A percentile compares a stretch with the other conserved stretches of the same genome.
Evolutionary conservation across 2,797 vertebrate species (phyloP).

Genomic region (Enoplosus armatus): DNA sequence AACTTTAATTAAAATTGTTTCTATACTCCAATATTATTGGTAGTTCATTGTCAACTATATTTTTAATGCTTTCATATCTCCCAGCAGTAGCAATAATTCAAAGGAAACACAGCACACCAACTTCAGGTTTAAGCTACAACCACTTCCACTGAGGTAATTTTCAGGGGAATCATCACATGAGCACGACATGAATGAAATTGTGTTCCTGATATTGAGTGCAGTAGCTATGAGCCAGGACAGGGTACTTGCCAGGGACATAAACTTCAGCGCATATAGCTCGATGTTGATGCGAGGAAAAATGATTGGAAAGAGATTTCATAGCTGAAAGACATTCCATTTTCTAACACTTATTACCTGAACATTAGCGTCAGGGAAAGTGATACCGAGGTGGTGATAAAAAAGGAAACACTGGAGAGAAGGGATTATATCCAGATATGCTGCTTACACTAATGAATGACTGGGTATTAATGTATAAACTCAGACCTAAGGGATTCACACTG

Average conservation of each 20-base stretch:
- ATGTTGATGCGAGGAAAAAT: constrained; percentile 21
- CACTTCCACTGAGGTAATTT: constrained; percentile 7
- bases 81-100: constrained; percentile 9
- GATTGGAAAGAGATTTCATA: constrained; percentile 41
- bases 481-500: constrained; percentile 46
- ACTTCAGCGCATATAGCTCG: constrained; percentile 1
- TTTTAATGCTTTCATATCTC: constrained; percentile 13
- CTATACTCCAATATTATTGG: constrained; percentile 9
- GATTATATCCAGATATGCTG: constrained; percentile 65
- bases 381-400: constrained; percentile 42
- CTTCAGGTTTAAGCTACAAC: constrained; percentile 5
- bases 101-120: background rate
- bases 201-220: constrained; percentile 10
- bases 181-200: constrained; percentile 16
- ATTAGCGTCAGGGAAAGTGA: constrained; percentile 51
- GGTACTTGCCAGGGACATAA: constrained; percentile 17
- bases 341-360: constrained; percentile 59
- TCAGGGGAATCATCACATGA: constrained; percentile 6
- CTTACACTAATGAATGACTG: constrained; percentile 65
- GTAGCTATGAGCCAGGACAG: constrained; percentile 1
- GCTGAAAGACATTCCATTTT: constrained; percentile 52
- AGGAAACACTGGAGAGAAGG: constrained; percentile 47
- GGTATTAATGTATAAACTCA: constrained; percentile 65
- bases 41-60: constrained; percentile 11
- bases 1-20: constrained; percentile 43